Conservation (phyloP, 2,797 vertebrate species). For the Rhinichthys osculus region DNA sequence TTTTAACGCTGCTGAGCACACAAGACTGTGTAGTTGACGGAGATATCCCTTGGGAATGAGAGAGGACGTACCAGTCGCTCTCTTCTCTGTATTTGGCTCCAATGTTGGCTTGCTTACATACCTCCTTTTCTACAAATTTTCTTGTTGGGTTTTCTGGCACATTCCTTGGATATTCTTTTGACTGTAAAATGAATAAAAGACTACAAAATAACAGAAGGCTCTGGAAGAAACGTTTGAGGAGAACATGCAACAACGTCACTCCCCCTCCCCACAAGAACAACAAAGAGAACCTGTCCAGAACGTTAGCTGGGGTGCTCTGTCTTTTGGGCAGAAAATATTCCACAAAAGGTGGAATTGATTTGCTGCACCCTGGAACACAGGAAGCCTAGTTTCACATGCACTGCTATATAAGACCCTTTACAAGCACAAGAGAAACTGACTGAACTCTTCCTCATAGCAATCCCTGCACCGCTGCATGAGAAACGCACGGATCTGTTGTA, state of each 20-base stretch:
- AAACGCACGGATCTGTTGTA: constrained; percentile 14
- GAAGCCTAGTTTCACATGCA: constrained; percentile 86
- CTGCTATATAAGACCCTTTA: constrained; percentile 87
- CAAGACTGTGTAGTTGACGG: constrained; percentile 75
- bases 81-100: constrained; percentile 75
- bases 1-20: constrained; percentile 72
- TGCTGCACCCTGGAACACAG: constrained; percentile 82
- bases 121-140: constrained; percentile 99
- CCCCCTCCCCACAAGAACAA: constrained; percentile 76
- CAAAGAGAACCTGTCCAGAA: constrained; percentile 78
- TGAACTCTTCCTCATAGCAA: constrained; percentile 15
- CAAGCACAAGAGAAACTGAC: constrained; percentile 68
- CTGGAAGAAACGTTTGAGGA: constrained; percentile 83
- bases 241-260: constrained; percentile 92
- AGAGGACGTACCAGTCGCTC: constrained; percentile 77
- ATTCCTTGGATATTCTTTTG: constrained; percentile 99
- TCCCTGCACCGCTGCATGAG: constrained; percentile 5
- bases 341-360: constrained; percentile 81
- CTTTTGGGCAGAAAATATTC: constrained; percentile 58
- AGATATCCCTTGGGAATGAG: constrained; percentile 73
- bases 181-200: constrained; percentile 99
- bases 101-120: constrained; percentile 91
- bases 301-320: constrained; percentile 71
- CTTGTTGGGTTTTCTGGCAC: constrained; percentile 99
- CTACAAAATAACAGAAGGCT: constrained; percentile 99